Evolutionary conservation across 1,140 invertebrate species (phyloP).

Genomic region (Cydia fagiglandana): DNA sequence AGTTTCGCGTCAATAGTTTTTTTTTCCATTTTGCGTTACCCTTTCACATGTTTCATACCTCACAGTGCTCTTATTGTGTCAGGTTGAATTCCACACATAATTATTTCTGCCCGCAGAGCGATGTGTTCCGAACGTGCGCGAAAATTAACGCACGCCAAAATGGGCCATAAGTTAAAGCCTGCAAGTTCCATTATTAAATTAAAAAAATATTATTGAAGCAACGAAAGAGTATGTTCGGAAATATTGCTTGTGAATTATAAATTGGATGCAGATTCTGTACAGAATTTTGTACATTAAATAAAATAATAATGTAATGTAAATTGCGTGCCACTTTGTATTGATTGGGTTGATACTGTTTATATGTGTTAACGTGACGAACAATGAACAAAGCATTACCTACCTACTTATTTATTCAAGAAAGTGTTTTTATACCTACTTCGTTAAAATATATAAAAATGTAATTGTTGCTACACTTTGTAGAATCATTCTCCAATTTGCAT

Average conservation of each 20-base stretch:
- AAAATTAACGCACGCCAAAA: slow-evolving; percentile 58
- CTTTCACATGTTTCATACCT: neutral
- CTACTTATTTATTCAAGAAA: no score
- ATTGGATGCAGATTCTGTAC: slow-evolving; percentile 17
- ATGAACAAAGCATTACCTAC: no score
- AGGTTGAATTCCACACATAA: slow-evolving; percentile 70
- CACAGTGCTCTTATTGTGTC: slow-evolving; percentile 48
- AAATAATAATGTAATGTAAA: neutral
- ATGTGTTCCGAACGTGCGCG: slow-evolving; percentile 53
- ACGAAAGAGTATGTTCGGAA: slow-evolving; percentile 15
- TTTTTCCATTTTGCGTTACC: neutral
- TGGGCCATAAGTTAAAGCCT: slow-evolving; percentile 42
- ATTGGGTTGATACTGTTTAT: neutral
- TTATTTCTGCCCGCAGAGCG: slow-evolving; percentile 66
- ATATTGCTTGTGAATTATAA: slow-evolving; percentile 23
- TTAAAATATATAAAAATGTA: no score
- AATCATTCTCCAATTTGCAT: no score
- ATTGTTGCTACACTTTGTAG: no score
- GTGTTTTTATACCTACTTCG: no score
- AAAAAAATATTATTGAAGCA: slow-evolving; percentile 8
- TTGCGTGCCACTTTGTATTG: slow-evolving; percentile 3
- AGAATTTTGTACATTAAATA: neutral
- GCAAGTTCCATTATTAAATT: neutral
- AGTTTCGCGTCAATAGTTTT: neutral
- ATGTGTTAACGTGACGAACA: neutral